These are phyloP conservation scores for Tokudaia tokunoshimensis DNA, from an alignment of 2,797 vertebrate genomes.

Conservation along the genomic window DNA sequence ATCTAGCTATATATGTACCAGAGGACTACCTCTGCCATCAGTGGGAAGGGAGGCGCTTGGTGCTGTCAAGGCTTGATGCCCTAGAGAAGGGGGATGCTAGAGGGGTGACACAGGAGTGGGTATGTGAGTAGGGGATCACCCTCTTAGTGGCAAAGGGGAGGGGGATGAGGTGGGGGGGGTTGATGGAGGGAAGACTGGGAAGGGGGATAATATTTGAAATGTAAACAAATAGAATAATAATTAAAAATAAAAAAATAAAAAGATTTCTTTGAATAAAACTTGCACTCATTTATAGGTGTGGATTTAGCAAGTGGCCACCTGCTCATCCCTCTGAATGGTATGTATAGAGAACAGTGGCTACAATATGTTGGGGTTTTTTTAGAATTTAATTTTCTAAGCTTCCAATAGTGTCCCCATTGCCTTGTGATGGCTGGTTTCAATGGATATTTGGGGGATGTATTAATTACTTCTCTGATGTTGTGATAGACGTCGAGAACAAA, in stretches of 20 bases:
- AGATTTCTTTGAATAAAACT: constrained; percentile 55
- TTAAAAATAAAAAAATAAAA: background rate
- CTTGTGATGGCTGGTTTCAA: constrained; percentile 16
- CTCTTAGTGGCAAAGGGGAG: too few species aligned
- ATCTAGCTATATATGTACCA: too few species aligned
- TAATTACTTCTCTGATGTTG: background rate
- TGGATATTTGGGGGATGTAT: background rate
- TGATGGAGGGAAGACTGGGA: too few species aligned
- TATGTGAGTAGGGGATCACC: too few species aligned
- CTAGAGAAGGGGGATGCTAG: too few species aligned
- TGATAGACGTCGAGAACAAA: background rate
- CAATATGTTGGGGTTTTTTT: background rate
- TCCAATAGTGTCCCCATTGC: background rate
- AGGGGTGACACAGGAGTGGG: too few species aligned
- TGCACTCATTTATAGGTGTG: constrained; percentile 26
- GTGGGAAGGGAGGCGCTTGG: too few species aligned
- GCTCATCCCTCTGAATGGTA: constrained; percentile 7
- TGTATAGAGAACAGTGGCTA: constrained; percentile 10
- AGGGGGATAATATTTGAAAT: too few species aligned
- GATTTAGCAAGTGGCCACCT: constrained; percentile 24
- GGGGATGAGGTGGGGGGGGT: too few species aligned
- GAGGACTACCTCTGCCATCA: too few species aligned
- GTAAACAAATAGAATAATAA: too few species aligned
- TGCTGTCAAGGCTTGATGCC: too few species aligned
- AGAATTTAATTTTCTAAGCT: constrained; percentile 35